Conservation (phyloP, 92 coral and sea anemone genomes). For the Porites rus region DNA sequence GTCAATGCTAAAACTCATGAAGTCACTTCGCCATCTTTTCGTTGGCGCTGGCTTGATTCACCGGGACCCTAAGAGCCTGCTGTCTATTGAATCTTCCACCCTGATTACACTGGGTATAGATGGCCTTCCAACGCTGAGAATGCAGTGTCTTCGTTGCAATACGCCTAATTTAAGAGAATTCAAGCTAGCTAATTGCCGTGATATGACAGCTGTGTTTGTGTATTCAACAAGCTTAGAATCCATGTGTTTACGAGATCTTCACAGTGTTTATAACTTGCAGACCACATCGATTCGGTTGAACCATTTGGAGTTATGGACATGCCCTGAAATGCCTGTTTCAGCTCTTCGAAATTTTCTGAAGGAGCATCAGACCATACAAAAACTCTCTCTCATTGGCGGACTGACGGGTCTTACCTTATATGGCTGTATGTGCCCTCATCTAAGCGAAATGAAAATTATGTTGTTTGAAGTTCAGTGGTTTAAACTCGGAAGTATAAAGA, state of each 20-base stretch:
- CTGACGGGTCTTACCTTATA: constrained; percentile 38
- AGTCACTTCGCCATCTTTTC: constrained; percentile 33
- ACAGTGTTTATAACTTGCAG: constrained; percentile 24
- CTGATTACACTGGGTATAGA: constrained; percentile 28
- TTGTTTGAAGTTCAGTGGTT: constrained; percentile 13
- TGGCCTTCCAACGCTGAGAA: constrained; percentile 40
- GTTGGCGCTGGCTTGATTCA: constrained; percentile 48
- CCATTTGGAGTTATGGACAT: constrained; percentile 32
- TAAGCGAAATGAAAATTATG: constrained; percentile 19
- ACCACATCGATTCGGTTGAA: constrained; percentile 13
- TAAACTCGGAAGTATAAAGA: constrained; percentile 33
- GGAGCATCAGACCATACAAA: constrained; percentile 24
- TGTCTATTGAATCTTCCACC: constrained; percentile 41
- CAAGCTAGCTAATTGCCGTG: constrained; percentile 33
- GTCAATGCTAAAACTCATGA: constrained; percentile 40
- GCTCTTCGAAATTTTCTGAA: constrained; percentile 19
- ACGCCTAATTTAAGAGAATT: constrained; percentile 32
- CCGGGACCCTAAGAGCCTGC: constrained; percentile 41
- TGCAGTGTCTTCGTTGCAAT: constrained; percentile 47
- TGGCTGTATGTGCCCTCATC: constrained; percentile 39
- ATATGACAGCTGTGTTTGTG: constrained; percentile 21
- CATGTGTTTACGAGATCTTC: constrained; percentile 33
- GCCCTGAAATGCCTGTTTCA: constrained; percentile 37
- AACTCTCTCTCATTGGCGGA: constrained; percentile 36
- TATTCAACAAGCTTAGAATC: constrained; percentile 27